phyloP scores from a whole-genome alignment of 2,888 invertebrate species.

The Diaperis boleti region DNA sequence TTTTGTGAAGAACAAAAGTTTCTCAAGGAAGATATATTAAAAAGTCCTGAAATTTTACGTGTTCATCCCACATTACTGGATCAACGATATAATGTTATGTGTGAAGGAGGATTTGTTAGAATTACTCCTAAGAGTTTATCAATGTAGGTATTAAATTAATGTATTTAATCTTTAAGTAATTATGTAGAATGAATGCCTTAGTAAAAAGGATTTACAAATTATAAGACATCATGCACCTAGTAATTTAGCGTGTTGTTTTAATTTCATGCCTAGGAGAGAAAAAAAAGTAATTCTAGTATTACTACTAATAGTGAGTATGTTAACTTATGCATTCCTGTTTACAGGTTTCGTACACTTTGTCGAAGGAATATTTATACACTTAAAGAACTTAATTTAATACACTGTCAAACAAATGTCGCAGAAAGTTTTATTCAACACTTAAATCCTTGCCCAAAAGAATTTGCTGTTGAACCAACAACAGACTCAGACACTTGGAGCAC shows the following conservation, averaged over 20 bases:
- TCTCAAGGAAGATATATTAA: constrained; percentile 68
- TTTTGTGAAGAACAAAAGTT: constrained; percentile 66
- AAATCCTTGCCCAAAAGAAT: constrained; percentile 49
- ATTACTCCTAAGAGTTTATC: constrained; percentile 55
- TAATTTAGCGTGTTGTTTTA: neutral
- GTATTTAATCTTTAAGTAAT: no score
- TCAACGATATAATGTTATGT: constrained; percentile 73
- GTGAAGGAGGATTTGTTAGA: constrained; percentile 71
- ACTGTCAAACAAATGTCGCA: constrained; percentile 62
- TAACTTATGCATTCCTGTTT: neutral
- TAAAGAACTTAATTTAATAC: constrained; percentile 65
- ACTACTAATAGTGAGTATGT: no score
- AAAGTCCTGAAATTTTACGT: constrained; percentile 69
- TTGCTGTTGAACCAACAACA: constrained; percentile 41
- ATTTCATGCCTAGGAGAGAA: no score
- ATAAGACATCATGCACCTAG: constrained; percentile 58
- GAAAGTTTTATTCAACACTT: constrained; percentile 60
- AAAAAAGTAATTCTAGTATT: no score
- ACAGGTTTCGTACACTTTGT: constrained; percentile 43
- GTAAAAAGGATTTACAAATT: constrained; percentile 54
- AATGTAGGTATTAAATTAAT: constrained; percentile 58
- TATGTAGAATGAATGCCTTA: no score
- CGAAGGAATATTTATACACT: constrained; percentile 40
- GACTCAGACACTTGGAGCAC: constrained; percentile 57
- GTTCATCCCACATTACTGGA: constrained; percentile 70